Conservation (phyloP, 2,113 vertebrate genomes). For the Anguilla japonica region DNA sequence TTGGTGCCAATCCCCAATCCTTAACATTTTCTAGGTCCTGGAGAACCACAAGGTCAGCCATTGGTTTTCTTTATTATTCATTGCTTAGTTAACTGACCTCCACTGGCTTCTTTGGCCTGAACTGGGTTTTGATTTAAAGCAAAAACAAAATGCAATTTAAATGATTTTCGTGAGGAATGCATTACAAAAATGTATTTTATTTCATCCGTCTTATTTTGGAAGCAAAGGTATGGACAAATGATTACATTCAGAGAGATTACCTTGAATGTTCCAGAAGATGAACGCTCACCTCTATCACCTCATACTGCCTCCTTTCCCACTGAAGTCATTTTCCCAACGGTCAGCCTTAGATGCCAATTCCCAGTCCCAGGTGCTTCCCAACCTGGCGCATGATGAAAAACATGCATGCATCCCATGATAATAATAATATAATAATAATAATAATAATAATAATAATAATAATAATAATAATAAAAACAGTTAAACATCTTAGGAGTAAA, state of each 20-base stretch:
- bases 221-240: too few species aligned
- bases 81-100: too few species aligned
- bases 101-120: too few species aligned
- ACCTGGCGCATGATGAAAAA: constrained; percentile 31
- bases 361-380: constrained; percentile 27
- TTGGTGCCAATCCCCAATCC: not conserved
- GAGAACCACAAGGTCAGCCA: too few species aligned
- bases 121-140: too few species aligned
- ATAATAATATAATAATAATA: not conserved
- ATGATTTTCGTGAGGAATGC: too few species aligned
- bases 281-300: constrained; percentile 20
- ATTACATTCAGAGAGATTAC: not conserved
- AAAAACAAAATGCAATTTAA: too few species aligned
- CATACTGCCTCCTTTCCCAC: constrained; percentile 20
- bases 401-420: constrained; percentile 31
- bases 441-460: not conserved
- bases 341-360: constrained; percentile 32
- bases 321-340: constrained; percentile 31
- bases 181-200: too few species aligned
- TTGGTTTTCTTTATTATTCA: too few species aligned
- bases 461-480: too few species aligned
- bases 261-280: not conserved
- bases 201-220: too few species aligned
- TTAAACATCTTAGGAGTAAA: too few species aligned
- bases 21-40: not conserved